Percentiles rank a stretch among this genome's conserved stretches.
Conservation (phyloP, 2,113 vertebrate species). For the Saccopteryx bilineata region DNA sequence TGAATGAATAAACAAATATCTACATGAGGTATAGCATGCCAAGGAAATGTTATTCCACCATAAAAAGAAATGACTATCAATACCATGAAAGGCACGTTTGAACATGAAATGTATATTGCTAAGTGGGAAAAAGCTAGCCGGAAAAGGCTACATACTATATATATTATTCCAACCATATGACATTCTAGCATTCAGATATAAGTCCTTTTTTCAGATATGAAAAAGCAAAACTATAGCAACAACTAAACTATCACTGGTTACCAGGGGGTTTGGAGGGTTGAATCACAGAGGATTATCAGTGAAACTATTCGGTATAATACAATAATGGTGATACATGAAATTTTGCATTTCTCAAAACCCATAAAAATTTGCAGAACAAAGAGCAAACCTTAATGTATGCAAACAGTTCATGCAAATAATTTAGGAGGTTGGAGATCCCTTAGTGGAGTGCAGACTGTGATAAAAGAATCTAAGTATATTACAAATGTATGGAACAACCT, state of each 20-base stretch:
- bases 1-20: not conserved
- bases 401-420: not conserved
- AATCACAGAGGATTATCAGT: not conserved
- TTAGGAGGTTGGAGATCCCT: not conserved
- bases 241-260: not conserved
- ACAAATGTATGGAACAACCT: not conserved
- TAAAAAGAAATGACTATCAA: not conserved
- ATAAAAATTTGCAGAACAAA: not conserved
- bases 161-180: not conserved
- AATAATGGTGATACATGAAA: not conserved
- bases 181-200: not conserved
- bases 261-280: not conserved
- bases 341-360: constrained; percentile 10
- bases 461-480: not conserved
- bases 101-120: not conserved
- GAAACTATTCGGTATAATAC: not conserved
- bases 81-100: not conserved
- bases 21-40: not conserved
- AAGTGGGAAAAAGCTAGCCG: not conserved
- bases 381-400: not conserved
- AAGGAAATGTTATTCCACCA: not conserved
- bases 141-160: not conserved
- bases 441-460: not conserved
- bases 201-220: not conserved
- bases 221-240: not conserved